Base-by-base conservation (phyloP, 2,888 invertebrate species). In the Leuctra nigra region DNA sequence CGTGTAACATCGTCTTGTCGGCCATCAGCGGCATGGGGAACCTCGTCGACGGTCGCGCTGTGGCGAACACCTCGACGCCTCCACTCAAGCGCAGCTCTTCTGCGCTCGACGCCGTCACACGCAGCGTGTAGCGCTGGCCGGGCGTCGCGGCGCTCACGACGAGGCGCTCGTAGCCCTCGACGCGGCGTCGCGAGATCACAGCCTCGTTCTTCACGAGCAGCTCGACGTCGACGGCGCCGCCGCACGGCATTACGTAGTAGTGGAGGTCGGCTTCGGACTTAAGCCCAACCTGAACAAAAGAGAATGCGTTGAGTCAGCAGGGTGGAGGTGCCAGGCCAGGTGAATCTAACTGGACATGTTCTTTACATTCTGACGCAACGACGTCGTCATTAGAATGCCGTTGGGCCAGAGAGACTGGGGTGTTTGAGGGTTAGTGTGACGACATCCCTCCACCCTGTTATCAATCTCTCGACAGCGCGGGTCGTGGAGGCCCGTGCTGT, bases 1-100 rank as follows among this genome's bases (percentile, higher is more conserved):
- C 78, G 56, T 75, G 70, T 0, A 81, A 72, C 13, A 73, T 73
- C 11, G 74, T 72, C 57, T 74, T 73, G 16, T 67, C 68, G n/a
- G 81, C 81, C 63, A 81, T 67, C 58, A 73, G 74, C 0, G 81
- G 80, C 20, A 81, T 70, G 1, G 75, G 74, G 58, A 77, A 74
- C 53, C 62, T 54, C 59, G 68, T 67, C 13, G 68, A 58, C 9
- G 64, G 66, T 36, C 70, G 71, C 3, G 74, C 75, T 14, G 77
- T 77, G 2, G 76, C 75, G 16, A 78, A 71, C 58, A 80, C 79
- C 67, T 78, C 75, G 7, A 80, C 75, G 64, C 75, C 75, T 54
- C 74, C 72, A 1, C 74, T 75, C 52, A 74, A 70, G 48, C 74
- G 66, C 46, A 76, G 67, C 64, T 78, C 77, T 58, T 78, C 78